Base-by-base conservation (phyloP, 1,140 invertebrate species). In the Hermetia illucens region DNA sequence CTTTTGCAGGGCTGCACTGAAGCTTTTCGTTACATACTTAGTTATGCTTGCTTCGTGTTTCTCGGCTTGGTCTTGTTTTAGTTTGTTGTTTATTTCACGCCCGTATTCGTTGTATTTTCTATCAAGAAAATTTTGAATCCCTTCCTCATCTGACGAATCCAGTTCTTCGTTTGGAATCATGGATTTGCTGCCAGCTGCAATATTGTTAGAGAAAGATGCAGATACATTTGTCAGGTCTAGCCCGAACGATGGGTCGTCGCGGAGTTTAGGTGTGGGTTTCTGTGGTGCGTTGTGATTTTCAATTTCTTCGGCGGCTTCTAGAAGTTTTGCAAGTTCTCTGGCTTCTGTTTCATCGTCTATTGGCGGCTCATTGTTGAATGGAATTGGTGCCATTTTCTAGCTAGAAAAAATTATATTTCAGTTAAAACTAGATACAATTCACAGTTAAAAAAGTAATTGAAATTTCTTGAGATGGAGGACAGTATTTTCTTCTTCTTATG, bases 121-220 rank as follows among this genome's bases (percentile, higher is more conserved):
- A 47, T 77, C 70, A 17, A 79, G 68, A 52, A 75, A 79, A 58
- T 81, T 75, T 50, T 73, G 68, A 43, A 71, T 74, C 37, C 79
- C 78, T 62, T 89, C 83, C 42, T 86, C 82, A 50, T 87, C 82
- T 2, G 82, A 84, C 17, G 79, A 82, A 58, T 84, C 78, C 5
- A 59, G 38, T 17, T 58, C 53, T 27, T 37, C 17, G 43, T 45
- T 19, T 55, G 46, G 3, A 5, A 40, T n/a, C 8, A 9, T 15
- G 5, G 41, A 36, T 2, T 16, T 3, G n/a, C 16, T 32, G 3
- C 2, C 12, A 24, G 3, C 15, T 16, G 22, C 21, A 8, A 27
- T 13, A 5, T n/a, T 30, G 17, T 38, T 8, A 18, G 17, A 12
- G 20, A 32, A 4, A 33, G 5, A 22, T 19, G 24, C 9, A 15